Conservation (phyloP, 1,140 invertebrate species). For the Micrasema minimum region DNA sequence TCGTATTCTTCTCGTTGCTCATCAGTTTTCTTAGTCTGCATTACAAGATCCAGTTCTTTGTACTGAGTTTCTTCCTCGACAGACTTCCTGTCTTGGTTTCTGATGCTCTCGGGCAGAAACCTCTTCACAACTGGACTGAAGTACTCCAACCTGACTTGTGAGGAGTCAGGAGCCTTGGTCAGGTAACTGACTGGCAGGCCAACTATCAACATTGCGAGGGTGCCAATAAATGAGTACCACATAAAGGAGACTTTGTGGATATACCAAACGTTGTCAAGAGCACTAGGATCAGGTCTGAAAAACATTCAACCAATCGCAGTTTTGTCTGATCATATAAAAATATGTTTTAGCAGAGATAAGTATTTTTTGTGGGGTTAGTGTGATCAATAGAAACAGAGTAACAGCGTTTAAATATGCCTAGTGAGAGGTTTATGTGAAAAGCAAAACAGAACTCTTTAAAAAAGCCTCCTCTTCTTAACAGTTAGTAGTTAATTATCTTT, state of each 20-base stretch:
- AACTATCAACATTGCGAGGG: conserved; percentile 11
- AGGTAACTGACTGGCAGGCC: conserved; percentile 46
- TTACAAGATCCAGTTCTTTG: conserved; percentile 4
- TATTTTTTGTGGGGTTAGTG: no score
- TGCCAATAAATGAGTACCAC: conserved; percentile 46
- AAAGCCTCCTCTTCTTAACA: no score
- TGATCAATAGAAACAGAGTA: no score
- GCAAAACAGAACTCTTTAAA: no score
- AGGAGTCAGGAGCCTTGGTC: conserved; percentile 22
- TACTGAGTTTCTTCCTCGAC: conserved; percentile 1
- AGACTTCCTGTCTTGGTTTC: neutral
- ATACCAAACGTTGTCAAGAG: conserved; percentile 35
- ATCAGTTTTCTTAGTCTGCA: no score
- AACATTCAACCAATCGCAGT: no score
- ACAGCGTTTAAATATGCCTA: no score
- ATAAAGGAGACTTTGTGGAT: conserved; percentile 45
- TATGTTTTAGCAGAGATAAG: no score
- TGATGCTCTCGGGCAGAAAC: conserved; percentile 36
- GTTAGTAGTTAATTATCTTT: no score
- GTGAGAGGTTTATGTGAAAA: no score
- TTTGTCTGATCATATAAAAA: no score
- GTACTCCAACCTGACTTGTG: conserved; percentile 37
- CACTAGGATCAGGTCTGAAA: neutral
- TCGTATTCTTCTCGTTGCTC: no score
- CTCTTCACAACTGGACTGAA: conserved; percentile 44